phyloP scores from a whole-genome alignment of 2,888 invertebrate species.

The Eupithecia pulchellata region DNA sequence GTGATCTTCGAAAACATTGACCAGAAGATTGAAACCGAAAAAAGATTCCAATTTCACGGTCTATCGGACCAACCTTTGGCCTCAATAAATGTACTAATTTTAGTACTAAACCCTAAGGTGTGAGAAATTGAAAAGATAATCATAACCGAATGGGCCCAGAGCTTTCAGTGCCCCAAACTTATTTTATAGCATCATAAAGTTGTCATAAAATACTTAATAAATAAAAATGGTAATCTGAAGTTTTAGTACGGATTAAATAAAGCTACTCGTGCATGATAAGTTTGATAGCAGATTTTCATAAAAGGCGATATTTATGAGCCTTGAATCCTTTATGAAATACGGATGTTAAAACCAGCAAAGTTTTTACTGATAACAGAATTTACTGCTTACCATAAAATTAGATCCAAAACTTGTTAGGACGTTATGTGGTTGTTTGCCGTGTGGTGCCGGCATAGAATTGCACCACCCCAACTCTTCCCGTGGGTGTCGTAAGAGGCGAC shows the following conservation, averaged over 20 bases:
- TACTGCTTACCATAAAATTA: conserved; percentile 7
- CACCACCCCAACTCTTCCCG: too few relatives aligned
- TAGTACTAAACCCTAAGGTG: conserved; percentile 4
- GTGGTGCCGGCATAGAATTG: too few relatives aligned
- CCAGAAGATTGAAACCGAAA: conserved; percentile 29
- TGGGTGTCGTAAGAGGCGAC: too few relatives aligned
- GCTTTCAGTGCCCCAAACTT: neutral
- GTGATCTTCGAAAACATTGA: neutral
- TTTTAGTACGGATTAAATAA: conserved; percentile 2
- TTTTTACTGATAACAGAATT: conserved; percentile 7
- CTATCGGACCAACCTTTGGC: conserved; percentile 21
- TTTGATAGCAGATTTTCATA: conserved; percentile 2
- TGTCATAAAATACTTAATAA: neutral
- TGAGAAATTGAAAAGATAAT: conserved; percentile 27
- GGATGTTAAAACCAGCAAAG: neutral
- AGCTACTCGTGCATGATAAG: neutral
- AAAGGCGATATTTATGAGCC: neutral
- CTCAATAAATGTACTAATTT: conserved; percentile 32
- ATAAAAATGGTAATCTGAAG: conserved; percentile 13
- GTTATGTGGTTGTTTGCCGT: conserved; percentile 1
- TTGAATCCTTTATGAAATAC: neutral
- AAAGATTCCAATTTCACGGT: conserved; percentile 47
- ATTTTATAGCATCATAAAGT: conserved; percentile 10
- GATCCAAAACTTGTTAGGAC: neutral
- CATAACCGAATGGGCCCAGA: conserved; percentile 7